Evolutionary conservation across 2,888 invertebrate genomes (phyloP).

Genomic region (Drosophila fulvimacula): DNA sequence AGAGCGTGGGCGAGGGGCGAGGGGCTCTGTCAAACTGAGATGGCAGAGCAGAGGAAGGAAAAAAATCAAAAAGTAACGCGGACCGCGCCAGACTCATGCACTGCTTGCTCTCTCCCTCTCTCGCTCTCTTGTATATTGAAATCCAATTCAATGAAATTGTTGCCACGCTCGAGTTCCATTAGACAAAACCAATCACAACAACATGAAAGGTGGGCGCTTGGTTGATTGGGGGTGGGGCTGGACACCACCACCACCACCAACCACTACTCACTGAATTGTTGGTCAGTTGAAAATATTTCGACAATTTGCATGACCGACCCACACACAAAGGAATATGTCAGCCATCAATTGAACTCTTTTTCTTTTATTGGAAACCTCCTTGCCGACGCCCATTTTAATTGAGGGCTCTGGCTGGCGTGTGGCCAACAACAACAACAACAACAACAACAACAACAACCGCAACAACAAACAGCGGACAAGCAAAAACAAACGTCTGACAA

Average conservation of each 20-base stretch:
- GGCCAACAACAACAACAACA: slow-evolving; percentile 60
- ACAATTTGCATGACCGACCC: slow-evolving; percentile 74
- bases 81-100: slow-evolving; percentile 9
- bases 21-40: neutral
- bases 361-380: slow-evolving; percentile 45
- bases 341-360: slow-evolving; percentile 81
- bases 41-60: slow-evolving; percentile 15
- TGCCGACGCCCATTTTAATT: slow-evolving; percentile 72
- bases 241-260: slow-evolving; percentile 61
- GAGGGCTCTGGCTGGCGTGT: slow-evolving; percentile 72
- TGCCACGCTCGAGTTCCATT: slow-evolving; percentile 83
- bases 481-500: slow-evolving; percentile 57
- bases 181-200: slow-evolving; percentile 83
- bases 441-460: slow-evolving; percentile 42
- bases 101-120: neutral
- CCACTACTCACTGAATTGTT: slow-evolving; percentile 72
- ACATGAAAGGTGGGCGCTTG: slow-evolving; percentile 48
- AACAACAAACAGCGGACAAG: slow-evolving; percentile 51
- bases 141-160: slow-evolving; percentile 81
- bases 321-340: slow-evolving; percentile 76
- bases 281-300: slow-evolving; percentile 79
- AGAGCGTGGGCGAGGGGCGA: neutral
- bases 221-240: neutral
- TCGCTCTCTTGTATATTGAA: slow-evolving; percentile 71
- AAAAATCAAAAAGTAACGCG: slow-evolving; percentile 68